These are phyloP conservation scores for Archilochus colubris DNA, from an alignment of 2,113 vertebrate genomes.

Conservation along the genomic window DNA sequence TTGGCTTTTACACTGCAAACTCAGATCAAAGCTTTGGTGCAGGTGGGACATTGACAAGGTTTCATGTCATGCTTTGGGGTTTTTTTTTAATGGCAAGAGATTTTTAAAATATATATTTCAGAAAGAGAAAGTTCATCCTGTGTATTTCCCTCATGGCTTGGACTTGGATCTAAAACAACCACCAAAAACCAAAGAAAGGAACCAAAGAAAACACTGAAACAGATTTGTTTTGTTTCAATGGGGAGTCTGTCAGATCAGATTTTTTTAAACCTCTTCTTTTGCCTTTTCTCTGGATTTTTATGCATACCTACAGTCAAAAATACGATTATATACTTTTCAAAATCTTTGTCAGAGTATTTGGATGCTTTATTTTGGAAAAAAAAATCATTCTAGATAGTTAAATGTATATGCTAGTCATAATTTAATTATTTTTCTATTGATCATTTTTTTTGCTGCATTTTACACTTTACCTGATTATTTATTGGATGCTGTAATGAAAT, in stretches of 20 bases:
- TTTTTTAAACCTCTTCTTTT: background rate
- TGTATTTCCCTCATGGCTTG: background rate
- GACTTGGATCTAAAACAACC: background rate
- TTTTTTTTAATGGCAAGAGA: background rate
- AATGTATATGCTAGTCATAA: conserved; percentile 21
- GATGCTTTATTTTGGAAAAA: background rate
- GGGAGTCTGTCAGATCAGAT: background rate
- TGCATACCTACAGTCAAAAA: background rate
- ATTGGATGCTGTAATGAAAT: conserved; percentile 54
- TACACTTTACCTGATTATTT: conserved; percentile 64
- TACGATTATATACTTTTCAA: background rate
- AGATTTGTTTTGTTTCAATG: background rate
- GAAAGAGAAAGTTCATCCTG: background rate
- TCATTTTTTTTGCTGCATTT: conserved; percentile 67
- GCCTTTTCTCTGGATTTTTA: background rate
- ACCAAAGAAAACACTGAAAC: no score
- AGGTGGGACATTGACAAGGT: background rate
- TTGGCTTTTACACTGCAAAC: background rate
- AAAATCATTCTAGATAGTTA: background rate
- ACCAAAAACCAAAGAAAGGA: background rate
- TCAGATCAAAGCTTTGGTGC: background rate
- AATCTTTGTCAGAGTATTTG: background rate
- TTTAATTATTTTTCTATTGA: conserved; percentile 68
- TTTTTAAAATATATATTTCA: background rate
- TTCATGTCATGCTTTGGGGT: background rate